phyloP scores from a whole-genome alignment of 2,113 vertebrate genomes.

The Sprattus sprattus region DNA sequence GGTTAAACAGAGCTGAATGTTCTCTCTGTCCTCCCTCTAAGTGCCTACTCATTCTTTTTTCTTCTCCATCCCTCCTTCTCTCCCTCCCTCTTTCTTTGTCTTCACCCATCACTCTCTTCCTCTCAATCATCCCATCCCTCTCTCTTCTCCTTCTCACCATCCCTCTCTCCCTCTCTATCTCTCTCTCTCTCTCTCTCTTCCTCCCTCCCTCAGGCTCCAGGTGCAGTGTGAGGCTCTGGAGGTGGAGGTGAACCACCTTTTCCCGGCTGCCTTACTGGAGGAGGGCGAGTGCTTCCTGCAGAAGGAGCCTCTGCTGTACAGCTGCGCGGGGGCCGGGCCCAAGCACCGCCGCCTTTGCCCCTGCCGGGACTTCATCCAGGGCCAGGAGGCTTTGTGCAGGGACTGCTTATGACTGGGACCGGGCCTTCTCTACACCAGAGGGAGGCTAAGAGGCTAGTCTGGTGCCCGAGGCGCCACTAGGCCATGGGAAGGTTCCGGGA shows the following conservation, averaged over 20 bases:
- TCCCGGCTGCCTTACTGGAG: slow-evolving; percentile 81
- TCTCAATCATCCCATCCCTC: no score
- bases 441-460: not conserved
- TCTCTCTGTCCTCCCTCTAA: not conserved
- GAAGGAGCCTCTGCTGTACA: slow-evolving; percentile 90
- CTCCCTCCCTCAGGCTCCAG: slow-evolving; percentile 74
- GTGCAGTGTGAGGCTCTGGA: slow-evolving; percentile 87
- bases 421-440: not conserved
- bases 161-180: no score
- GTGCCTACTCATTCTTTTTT: not conserved
- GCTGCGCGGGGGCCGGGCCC: slow-evolving; percentile 82
- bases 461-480: not conserved
- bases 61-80: not conserved
- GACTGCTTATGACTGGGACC: slow-evolving; percentile 81
- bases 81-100: not conserved
- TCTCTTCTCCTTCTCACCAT: not conserved
- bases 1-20: not conserved
- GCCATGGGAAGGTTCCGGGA: not conserved
- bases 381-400: slow-evolving; percentile 91
- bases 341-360: slow-evolving; percentile 90
- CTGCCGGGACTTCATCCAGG: slow-evolving; percentile 84
- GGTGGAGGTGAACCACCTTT: slow-evolving; percentile 87
- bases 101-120: not conserved
- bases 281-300: slow-evolving; percentile 87
- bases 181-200: not conserved